Conservation (phyloP, 2,113 vertebrate genomes). For the Okapia johnstoni region DNA sequence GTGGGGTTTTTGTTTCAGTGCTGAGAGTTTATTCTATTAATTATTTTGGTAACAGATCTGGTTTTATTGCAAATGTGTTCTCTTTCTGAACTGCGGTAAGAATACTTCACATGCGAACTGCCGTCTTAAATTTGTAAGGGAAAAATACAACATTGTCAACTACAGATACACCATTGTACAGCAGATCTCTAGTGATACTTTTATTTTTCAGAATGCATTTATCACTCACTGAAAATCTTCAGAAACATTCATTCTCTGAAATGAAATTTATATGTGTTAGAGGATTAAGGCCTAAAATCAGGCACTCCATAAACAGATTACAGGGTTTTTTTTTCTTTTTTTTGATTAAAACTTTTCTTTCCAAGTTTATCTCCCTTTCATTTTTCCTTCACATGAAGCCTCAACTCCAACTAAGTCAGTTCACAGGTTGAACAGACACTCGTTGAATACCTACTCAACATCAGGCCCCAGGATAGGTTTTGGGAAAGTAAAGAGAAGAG, state of each 20-base stretch:
- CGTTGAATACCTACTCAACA: background rate
- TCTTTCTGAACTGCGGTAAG: background rate
- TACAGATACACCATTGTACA: background rate
- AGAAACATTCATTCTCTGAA: background rate
- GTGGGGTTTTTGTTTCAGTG: background rate
- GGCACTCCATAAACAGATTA: background rate
- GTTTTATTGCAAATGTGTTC: background rate
- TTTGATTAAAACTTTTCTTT: background rate
- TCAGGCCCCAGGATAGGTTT: background rate
- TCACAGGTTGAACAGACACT: background rate
- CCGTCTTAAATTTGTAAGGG: background rate
- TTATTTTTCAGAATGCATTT: background rate
- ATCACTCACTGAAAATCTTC: background rate
- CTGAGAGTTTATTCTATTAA: background rate
- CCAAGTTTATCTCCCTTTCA: background rate
- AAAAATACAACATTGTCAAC: background rate
- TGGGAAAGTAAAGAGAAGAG: background rate
- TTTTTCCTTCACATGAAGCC: background rate
- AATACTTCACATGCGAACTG: background rate
- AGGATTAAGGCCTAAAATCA: background rate
- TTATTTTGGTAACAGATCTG: background rate
- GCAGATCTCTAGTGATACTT: background rate
- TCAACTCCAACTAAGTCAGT: background rate
- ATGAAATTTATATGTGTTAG: background rate
- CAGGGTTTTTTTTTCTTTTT: fast-evolving